phyloP scores from a whole-genome alignment of 2,113 vertebrate genomes.

The Orthochromis malagaraziensis region DNA sequence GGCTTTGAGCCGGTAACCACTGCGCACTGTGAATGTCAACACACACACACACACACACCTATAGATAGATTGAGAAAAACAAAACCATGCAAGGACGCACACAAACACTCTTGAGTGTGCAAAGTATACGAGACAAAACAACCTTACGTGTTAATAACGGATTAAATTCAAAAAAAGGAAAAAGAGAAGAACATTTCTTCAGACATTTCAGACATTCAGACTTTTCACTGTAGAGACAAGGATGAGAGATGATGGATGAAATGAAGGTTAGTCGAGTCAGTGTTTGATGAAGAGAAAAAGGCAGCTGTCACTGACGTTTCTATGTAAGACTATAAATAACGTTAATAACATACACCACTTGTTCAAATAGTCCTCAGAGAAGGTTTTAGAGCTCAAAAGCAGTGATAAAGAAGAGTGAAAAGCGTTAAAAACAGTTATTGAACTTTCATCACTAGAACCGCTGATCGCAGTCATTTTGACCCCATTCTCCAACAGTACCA shows the following conservation, averaged over 20 bases:
- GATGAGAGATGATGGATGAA: neutral
- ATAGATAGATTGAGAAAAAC: neutral
- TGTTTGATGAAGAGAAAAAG: neutral
- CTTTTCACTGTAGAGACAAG: neutral
- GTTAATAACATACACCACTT: neutral
- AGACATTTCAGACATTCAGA: neutral
- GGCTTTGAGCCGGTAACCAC: slow-evolving; percentile 87
- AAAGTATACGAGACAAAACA: neutral
- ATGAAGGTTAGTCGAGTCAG: slow-evolving; percentile 8
- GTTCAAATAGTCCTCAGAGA: neutral
- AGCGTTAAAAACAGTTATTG: neutral
- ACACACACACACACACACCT: neutral
- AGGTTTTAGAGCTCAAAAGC: neutral
- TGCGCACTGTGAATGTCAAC: slow-evolving; percentile 71
- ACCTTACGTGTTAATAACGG: neutral
- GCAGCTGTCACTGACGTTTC: neutral
- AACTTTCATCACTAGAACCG: neutral
- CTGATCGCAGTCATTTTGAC: neutral
- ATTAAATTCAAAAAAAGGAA: neutral
- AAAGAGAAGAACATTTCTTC: neutral
- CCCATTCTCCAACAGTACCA: neutral
- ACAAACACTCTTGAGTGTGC: neutral
- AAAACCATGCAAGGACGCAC: slow-evolving; percentile 1
- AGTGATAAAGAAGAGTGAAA: neutral
- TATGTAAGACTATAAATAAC: neutral